These are phyloP conservation scores for Poeciliopsis turrubarensis DNA, from an alignment of 2,113 vertebrate species.

Conservation along the genomic window DNA sequence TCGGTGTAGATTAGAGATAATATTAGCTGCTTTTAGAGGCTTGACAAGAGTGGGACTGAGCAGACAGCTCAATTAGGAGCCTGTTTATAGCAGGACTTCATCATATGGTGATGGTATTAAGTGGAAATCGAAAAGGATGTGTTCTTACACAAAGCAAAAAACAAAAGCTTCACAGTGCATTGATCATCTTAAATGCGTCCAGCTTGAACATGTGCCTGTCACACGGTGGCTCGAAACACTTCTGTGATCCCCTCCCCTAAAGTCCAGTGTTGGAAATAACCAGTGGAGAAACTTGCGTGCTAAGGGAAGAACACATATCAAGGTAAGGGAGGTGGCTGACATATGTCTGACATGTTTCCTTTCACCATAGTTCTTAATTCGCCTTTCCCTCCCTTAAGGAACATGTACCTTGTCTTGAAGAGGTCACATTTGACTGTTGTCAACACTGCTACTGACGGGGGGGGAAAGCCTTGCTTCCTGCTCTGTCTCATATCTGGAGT, in stretches of 20 bases:
- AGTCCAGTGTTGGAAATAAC: slow-evolving; percentile 53
- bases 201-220: slow-evolving; percentile 56
- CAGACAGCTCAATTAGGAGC: slow-evolving; percentile 72
- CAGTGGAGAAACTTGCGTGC: slow-evolving; percentile 40
- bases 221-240: slow-evolving; percentile 37
- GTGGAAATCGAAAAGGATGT: slow-evolving; percentile 40
- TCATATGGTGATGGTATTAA: slow-evolving; percentile 42
- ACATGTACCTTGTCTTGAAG: slow-evolving; percentile 70
- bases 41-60: slow-evolving; percentile 65
- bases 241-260: slow-evolving; percentile 50
- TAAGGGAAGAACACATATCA: slow-evolving; percentile 63
- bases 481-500: slow-evolving; percentile 72
- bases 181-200: slow-evolving; percentile 66
- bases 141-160: slow-evolving; percentile 48
- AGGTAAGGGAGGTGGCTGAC: slow-evolving; percentile 69
- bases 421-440: slow-evolving; percentile 80
- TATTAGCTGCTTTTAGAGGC: slow-evolving; percentile 50
- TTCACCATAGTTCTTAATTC: slow-evolving; percentile 70
- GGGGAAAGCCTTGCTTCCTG: slow-evolving; percentile 70
- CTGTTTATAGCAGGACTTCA: slow-evolving; percentile 57
- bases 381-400: slow-evolving; percentile 66
- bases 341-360: slow-evolving; percentile 72
- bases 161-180: slow-evolving; percentile 53
- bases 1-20: slow-evolving; percentile 66
- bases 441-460: slow-evolving; percentile 65